Evolutionary conservation across 2,888 invertebrate genomes (phyloP), one percentile per base, ranked within the genome.

Genomic region (Abscondita cerata): DNA sequence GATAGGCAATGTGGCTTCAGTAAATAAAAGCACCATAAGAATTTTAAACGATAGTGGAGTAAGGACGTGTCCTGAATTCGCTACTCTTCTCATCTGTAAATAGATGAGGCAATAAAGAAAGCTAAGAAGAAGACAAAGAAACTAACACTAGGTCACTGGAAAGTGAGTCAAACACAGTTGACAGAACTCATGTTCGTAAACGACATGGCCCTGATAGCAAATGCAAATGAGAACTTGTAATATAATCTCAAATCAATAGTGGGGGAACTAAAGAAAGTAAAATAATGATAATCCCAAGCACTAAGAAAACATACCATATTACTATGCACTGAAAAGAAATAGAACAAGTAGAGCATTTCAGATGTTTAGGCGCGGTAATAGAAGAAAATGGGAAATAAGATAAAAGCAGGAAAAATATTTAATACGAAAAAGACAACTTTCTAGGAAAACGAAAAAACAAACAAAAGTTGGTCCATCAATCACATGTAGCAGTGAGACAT

Each of bases 101-200:
- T 64, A 46, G 56, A 64, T 52, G 52, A 56, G 12, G 52, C 56
- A 12, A 60, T 55, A 51, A 57, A 57, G 36, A 55, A 64, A 36
- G 50, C 64, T 12, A 57, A 46, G 41, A 38, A 61, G 40, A 52
- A 56, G 40, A 51, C 40, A 40, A 54, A 52, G 38, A 51, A 36
- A 40, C 2, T 62, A 52, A 59, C 18, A 38, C 13, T 54, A 20
- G 59, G 58, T 55, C 33, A 38, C 19, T 13, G 51, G 47, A 40
- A 54, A 50, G 59, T 63, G 55, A n/a, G 31, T 52, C 50, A 40
- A 52, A 57, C 36, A 52, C 51, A 54, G 16, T 5, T 60, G 38
- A 53, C 50, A 12, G 53, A 58, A 58, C 6, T 56, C 11, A 38
- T 61, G 40, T 58, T 64, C 44, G 57, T 58, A 56, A 62, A 62